Conservation (phyloP, 2,113 vertebrate genomes). For the Lonchura striata region DNA sequence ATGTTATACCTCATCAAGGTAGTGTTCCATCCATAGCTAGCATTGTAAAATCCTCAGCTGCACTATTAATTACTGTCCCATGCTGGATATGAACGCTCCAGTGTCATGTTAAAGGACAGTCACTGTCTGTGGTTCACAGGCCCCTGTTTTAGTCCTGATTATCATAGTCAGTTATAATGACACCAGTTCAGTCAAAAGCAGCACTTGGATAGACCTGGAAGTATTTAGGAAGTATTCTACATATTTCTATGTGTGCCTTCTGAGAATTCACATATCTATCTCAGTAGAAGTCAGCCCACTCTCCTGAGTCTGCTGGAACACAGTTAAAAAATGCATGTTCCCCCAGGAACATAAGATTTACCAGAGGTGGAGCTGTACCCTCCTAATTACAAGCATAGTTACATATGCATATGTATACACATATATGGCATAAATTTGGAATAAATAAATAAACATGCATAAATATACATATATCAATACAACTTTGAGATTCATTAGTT, state of each 20-base stretch:
- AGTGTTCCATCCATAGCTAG: neutral
- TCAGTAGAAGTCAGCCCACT: neutral
- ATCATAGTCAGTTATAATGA: neutral
- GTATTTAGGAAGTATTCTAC: neutral
- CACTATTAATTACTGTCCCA: neutral
- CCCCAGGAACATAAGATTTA: neutral
- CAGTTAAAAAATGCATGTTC: neutral
- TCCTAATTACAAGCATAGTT: neutral
- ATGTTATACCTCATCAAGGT: neutral
- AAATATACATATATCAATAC: neutral
- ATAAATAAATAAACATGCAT: neutral
- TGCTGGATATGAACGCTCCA: neutral
- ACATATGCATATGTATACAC: neutral
- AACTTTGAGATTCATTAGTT: neutral
- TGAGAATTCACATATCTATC: neutral
- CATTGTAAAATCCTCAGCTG: neutral
- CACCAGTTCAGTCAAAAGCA: neutral
- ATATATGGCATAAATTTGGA: neutral
- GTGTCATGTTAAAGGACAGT: neutral
- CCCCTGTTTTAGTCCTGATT: neutral
- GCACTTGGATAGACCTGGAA: neutral
- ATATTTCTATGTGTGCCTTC: neutral
- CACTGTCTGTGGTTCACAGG: neutral
- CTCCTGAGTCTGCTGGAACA: neutral
- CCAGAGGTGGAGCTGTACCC: neutral